phyloP scores from a whole-genome alignment of 2,888 invertebrate genomes.

The Drosophila gaucha region DNA sequence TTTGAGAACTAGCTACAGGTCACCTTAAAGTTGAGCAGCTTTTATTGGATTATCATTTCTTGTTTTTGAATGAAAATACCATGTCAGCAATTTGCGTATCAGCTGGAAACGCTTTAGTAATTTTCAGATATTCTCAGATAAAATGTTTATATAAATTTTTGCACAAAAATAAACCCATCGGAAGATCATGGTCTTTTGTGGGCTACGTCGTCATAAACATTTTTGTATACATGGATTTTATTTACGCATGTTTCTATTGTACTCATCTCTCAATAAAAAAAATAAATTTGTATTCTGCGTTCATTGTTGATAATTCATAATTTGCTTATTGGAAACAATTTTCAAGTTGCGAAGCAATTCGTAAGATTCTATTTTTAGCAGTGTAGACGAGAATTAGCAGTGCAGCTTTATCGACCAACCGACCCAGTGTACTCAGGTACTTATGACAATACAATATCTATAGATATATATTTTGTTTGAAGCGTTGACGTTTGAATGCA shows the following conservation, averaged over 20 bases:
- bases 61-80: constrained; percentile 62
- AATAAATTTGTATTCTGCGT: constrained; percentile 39
- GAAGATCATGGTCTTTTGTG: constrained; percentile 38
- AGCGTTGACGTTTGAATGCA: constrained; percentile 55
- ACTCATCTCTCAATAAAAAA: constrained; percentile 18
- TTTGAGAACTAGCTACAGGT: not conserved
- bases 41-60: not conserved
- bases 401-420: constrained; percentile 35
- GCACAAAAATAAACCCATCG: constrained; percentile 45
- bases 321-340: constrained; percentile 59
- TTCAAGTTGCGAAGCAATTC: constrained; percentile 51
- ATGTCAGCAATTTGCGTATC: constrained; percentile 49
- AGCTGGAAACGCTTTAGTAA: constrained; percentile 48
- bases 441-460: constrained; percentile 11
- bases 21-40: not conserved
- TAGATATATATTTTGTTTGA: constrained; percentile 17
- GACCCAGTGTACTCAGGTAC: constrained; percentile 10
- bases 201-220: constrained; percentile 40
- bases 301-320: constrained; percentile 68
- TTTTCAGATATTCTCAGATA: constrained; percentile 47
- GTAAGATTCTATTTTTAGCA: constrained; percentile 67
- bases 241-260: constrained; percentile 45
- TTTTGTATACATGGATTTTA: constrained; percentile 41
- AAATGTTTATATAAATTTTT: constrained; percentile 46
- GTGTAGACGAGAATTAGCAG: constrained; percentile 38